A percentile compares a stretch with the other conserved stretches of the same genome.
Conservation (phyloP, 2,797 vertebrate species). For the Crocodylus rhombifer region DNA sequence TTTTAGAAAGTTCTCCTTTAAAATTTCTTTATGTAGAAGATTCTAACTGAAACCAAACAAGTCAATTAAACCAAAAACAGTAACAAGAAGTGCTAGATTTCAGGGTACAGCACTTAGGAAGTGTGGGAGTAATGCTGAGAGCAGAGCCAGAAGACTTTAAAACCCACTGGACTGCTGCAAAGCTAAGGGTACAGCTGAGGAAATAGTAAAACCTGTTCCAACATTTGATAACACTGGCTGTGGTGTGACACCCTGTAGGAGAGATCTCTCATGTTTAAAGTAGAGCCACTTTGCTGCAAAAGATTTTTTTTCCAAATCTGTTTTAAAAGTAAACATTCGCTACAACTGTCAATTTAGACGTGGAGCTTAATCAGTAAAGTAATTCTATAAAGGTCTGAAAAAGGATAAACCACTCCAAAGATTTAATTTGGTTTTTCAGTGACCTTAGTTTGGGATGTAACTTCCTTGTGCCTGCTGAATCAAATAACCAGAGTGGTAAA, state of each 20-base stretch:
- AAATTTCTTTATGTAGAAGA: conserved; percentile 30
- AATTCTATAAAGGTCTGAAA: conserved; percentile 16
- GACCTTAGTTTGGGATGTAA: not conserved
- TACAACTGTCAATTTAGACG: conserved; percentile 4
- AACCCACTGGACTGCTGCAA: conserved; percentile 46
- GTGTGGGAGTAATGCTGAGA: conserved; percentile 62
- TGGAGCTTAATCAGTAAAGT: conserved; percentile 51
- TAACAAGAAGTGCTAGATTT: not conserved
- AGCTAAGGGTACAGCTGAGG: conserved; percentile 41
- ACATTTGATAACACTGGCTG: conserved; percentile 44
- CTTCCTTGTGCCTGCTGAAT: conserved; percentile 57
- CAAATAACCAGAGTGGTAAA: conserved; percentile 42
- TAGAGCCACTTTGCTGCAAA: conserved; percentile 70
- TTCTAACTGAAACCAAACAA: conserved; percentile 30
- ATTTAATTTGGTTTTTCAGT: conserved; percentile 62
- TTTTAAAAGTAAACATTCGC: conserved; percentile 15
- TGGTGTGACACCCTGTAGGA: conserved; percentile 58
- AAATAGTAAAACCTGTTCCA: conserved; percentile 68
- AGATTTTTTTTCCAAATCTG: conserved; percentile 21
- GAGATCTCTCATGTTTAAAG: conserved; percentile 57
- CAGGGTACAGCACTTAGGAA: conserved; percentile 10
- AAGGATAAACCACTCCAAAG: conserved; percentile 36
- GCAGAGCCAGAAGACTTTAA: conserved; percentile 39
- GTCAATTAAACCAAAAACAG: not conserved
- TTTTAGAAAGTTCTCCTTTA: conserved; percentile 37